Percentiles rank a stretch among this genome's conserved stretches.
These are phyloP conservation scores for Pogonus chalceus DNA, from an alignment of 1,140 invertebrate species.

Conservation along the genomic window DNA sequence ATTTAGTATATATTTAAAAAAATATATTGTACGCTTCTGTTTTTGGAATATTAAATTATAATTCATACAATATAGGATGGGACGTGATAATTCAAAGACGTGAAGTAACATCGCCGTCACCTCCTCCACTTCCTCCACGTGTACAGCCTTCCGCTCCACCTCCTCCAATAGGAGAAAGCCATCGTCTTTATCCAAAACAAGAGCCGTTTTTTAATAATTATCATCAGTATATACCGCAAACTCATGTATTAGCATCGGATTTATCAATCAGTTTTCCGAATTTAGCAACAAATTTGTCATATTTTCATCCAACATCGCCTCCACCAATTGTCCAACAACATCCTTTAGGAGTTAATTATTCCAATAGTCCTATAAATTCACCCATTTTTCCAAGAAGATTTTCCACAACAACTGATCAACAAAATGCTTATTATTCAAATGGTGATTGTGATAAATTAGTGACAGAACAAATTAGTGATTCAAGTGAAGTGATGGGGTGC, in stretches of 20 bases:
- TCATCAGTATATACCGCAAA: neutral
- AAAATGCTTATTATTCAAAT: too few relatives aligned
- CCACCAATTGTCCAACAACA: too few relatives aligned
- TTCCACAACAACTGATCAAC: too few relatives aligned
- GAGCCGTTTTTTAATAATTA: constrained; percentile 2
- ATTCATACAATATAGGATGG: constrained; percentile 4
- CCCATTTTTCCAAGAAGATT: too few relatives aligned
- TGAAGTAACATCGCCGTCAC: neutral
- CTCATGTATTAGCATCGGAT: neutral
- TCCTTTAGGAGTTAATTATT: too few relatives aligned
- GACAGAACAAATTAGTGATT: too few relatives aligned
- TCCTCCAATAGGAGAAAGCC: constrained; percentile 15
- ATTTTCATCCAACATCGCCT: too few relatives aligned
- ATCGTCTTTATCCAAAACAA: constrained; percentile 7
- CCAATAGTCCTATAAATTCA: too few relatives aligned
- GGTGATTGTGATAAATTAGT: too few relatives aligned
- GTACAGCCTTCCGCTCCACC: constrained; percentile 20
- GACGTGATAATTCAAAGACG: constrained; percentile 12
- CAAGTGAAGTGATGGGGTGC: too few relatives aligned
- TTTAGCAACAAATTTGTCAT: too few relatives aligned
- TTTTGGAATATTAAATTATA: neutral
- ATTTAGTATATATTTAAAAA: neutral
- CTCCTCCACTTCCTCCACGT: constrained; percentile 17
- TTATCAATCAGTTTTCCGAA: neutral
- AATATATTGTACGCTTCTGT: neutral